Conservation (phyloP, 2,113 vertebrate genomes). For the Petrocephalus zakoni region DNA sequence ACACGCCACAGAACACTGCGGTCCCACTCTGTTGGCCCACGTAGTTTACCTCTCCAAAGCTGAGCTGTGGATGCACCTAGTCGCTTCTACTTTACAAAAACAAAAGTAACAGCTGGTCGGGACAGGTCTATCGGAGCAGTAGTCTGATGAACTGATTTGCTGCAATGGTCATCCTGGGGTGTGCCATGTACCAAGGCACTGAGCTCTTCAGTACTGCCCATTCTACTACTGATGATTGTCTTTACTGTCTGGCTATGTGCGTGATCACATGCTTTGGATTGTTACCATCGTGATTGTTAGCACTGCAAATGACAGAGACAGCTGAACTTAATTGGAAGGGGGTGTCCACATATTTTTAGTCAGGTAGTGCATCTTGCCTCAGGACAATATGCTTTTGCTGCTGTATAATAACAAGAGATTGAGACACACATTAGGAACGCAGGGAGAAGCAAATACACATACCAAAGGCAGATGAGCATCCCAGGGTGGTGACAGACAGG, state of each 20-base stretch:
- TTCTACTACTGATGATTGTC: background rate
- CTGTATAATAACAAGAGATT: background rate
- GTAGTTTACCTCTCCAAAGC: background rate
- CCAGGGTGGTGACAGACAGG: conserved; percentile 75
- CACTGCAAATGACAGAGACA: background rate
- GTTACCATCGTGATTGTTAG: background rate
- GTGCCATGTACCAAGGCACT: too few species aligned
- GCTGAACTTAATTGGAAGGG: background rate
- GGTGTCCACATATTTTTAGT: background rate
- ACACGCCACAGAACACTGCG: background rate
- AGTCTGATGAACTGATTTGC: too few species aligned
- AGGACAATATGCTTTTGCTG: background rate
- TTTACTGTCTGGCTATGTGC: background rate
- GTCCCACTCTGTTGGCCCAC: background rate
- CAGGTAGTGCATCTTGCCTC: background rate
- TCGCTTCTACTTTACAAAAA: background rate
- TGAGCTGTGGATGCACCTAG: background rate
- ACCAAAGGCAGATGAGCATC: background rate
- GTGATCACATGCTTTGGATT: background rate
- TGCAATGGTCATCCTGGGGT: too few species aligned
- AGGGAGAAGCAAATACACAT: background rate
- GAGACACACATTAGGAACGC: background rate
- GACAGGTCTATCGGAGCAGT: background rate
- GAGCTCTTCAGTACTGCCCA: too few species aligned
- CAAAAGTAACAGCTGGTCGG: background rate